Conservation (phyloP, 2,113 vertebrate genomes). For the Tympanuchus pallidicinctus region DNA sequence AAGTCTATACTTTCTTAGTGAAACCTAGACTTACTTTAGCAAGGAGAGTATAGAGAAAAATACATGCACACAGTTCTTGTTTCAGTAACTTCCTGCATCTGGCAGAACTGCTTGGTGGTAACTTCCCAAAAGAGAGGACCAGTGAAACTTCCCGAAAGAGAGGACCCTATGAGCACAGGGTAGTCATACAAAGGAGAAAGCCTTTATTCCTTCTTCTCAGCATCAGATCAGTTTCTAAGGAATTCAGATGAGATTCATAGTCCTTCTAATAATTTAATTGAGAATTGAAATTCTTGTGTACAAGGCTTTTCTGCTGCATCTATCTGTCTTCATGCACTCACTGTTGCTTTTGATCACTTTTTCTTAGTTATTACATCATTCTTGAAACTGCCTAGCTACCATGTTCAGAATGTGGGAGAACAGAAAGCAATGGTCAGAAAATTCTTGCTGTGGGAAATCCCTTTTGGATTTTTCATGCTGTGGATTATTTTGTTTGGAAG, state of each 20-base stretch:
- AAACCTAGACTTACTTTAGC: not conserved
- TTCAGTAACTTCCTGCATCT: not conserved
- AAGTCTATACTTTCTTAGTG: not conserved
- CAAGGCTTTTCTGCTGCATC: not conserved
- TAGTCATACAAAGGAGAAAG: not conserved
- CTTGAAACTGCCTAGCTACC: not conserved
- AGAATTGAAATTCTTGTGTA: not conserved
- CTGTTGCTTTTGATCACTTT: not conserved
- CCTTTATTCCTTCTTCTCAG: not conserved
- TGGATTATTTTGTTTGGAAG: constrained; percentile 51
- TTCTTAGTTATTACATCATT: not conserved
- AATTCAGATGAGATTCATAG: not conserved
- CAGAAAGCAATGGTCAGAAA: not conserved
- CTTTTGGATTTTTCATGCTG: constrained; percentile 2
- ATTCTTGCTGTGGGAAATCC: constrained; percentile 14
- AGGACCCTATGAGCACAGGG: not conserved
- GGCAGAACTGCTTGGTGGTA: not conserved
- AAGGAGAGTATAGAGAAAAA: not conserved
- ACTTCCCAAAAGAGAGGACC: not conserved
- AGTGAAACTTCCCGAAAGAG: not conserved
- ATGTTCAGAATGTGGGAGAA: not conserved
- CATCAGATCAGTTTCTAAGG: not conserved
- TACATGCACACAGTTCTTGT: not conserved
- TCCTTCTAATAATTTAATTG: not conserved
- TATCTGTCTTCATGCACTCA: not conserved